A percentile compares a stretch with the other conserved stretches of the same genome.
These are phyloP conservation scores for Planiliza haematocheilus DNA, from an alignment of 2,113 vertebrate species.

Conservation along the genomic window DNA sequence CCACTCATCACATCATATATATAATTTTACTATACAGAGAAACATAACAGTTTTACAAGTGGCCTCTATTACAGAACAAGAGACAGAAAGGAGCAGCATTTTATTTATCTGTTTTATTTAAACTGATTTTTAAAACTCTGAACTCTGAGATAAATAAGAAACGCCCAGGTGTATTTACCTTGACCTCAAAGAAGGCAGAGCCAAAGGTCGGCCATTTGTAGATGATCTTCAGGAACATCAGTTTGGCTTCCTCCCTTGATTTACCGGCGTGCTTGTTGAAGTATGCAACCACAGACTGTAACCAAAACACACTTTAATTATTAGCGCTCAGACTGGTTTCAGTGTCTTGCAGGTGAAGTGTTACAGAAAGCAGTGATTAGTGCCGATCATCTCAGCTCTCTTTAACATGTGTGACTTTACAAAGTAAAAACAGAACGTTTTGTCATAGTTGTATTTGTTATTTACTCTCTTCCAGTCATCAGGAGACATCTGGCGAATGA, in stretches of 20 bases:
- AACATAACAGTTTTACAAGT: no score
- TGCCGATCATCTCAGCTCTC: constrained; percentile 89
- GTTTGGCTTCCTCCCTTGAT: constrained; percentile 95
- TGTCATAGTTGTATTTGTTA: constrained; percentile 3
- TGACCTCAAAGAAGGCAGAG: constrained; percentile 99
- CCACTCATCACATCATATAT: not conserved
- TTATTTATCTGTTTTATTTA: no score
- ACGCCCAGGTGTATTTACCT: constrained; percentile 89
- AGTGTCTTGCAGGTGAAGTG: not conserved
- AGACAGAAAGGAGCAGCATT: no score
- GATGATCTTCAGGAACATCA: constrained; percentile 95
- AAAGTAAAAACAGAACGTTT: no score
- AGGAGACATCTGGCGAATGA: constrained; percentile 95
- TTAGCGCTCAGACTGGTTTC: no score
- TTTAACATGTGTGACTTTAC: no score
- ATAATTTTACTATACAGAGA: no score
- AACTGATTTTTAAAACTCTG: no score
- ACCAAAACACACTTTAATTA: constrained; percentile 12
- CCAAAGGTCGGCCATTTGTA: constrained; percentile 99
- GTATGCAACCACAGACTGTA: constrained; percentile 94
- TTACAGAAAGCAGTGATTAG: constrained; percentile 93
- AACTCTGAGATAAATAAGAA: no score
- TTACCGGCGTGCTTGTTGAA: constrained; percentile 98
- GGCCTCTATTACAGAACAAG: no score
- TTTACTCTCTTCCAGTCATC: constrained; percentile 98